Percentiles rank a stretch among this genome's conserved stretches.
Conservation (phyloP, 23 tunicate genomes). For the Corella eumyota region DNA sequence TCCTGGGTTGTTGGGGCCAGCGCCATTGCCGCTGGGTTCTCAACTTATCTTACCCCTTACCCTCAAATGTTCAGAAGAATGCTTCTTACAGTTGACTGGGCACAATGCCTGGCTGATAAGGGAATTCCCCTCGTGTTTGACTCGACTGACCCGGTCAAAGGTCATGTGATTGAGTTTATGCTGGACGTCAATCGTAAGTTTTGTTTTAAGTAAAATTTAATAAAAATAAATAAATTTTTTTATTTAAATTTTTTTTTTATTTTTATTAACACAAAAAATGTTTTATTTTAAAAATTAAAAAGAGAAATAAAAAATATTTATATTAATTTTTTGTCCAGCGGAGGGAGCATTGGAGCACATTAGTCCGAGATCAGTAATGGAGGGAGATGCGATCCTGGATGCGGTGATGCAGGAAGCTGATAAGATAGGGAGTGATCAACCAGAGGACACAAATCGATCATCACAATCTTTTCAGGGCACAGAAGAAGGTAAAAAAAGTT, state of each 20-base stretch:
- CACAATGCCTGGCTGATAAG: slow-evolving; percentile 69
- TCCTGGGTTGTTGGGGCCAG: slow-evolving; percentile 79
- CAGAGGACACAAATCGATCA: too few relatives aligned
- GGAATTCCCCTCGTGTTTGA: slow-evolving; percentile 89
- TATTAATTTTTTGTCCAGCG: neutral
- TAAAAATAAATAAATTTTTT: too few relatives aligned
- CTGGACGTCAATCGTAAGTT: slow-evolving; percentile 66
- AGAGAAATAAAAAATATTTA: too few relatives aligned
- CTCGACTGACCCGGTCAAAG: slow-evolving; percentile 77
- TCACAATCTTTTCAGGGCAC: too few relatives aligned
- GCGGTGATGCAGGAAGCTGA: slow-evolving; percentile 23
- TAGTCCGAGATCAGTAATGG: slow-evolving; percentile 23
- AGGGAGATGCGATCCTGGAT: slow-evolving; percentile 33
- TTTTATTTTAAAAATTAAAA: too few relatives aligned
- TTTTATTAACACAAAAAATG: too few relatives aligned
- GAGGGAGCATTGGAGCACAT: slow-evolving; percentile 18
- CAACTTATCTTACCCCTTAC: slow-evolving; percentile 70
- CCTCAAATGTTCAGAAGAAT: slow-evolving; percentile 74
- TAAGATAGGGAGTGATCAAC: too few relatives aligned
- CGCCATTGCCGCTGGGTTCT: slow-evolving; percentile 71
- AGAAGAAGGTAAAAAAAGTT: too few relatives aligned
- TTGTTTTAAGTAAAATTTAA: too few relatives aligned
- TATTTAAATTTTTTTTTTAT: too few relatives aligned
- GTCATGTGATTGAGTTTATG: slow-evolving; percentile 86
- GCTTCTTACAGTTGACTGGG: slow-evolving; percentile 85